Evolutionary conservation across 2,888 invertebrate genomes (phyloP), one percentile per base, ranked within the genome.

Genomic region (Andricus curvator): DNA sequence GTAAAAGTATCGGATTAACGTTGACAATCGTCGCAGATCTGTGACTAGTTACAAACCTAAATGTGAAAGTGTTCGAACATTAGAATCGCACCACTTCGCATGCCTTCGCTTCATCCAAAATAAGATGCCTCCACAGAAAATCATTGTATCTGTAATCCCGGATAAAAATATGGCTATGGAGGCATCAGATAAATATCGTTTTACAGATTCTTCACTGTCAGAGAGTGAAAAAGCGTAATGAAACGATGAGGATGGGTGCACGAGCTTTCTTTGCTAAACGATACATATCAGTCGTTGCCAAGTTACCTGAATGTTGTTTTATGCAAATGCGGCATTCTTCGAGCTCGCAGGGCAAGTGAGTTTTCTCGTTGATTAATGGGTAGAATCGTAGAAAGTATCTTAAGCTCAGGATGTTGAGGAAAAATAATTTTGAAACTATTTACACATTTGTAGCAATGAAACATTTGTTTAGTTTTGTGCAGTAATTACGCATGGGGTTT

Each of bases 241-340:
- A 62, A 64, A 64, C 29, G 29, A 64, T 29, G 17, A 64, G 6
- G 51, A 81, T 62, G 78, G 80, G 84, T 83, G 77, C 79, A 78
- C 78, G 88, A 89, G 88, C 86, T 88, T 88, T 86, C 85, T 84
- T 87, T 86, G 85, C 83, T 83, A 84, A 90, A 89, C 89, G 87
- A 89, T 90, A 89, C 90, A 89, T 90, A 90, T 90, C 90, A 89
- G 86, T 87, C 85, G 88, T 88, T 90, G 89, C 89, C 89, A 90
- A 90, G 44, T 41, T 37, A 37, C 41, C n/a, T 68, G 68, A 44
- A 68, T 41, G 15, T 68, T 68, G 68, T 64, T 64, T 29, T 17
- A 29, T 11, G 17, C 17, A 15, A 64, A 17, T 29, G 25, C 64
- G 64, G 25, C 64, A 64, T 64, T 64, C 17, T 64, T 64, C 29